A percentile compares a stretch with the other conserved stretches of the same genome.
phyloP scores from a whole-genome alignment of 37 sponge, comb jelly and placozoan species.

The Chondrosia reniformis region DNA sequence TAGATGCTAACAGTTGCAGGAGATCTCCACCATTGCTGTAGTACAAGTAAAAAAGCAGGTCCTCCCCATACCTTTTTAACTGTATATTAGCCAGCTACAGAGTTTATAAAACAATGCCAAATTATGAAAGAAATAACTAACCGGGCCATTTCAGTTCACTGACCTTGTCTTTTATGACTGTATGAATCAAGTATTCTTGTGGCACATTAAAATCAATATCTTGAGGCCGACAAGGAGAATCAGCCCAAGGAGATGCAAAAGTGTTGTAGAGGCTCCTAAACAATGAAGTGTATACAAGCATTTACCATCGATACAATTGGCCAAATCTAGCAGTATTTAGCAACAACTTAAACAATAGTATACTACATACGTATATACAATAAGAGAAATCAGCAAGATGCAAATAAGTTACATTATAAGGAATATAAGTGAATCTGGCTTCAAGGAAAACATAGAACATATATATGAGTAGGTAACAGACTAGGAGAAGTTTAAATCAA shows the following conservation, averaged over 20 bases:
- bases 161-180: conserved; percentile 88
- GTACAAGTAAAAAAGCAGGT: conserved; percentile 91
- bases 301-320: neutral
- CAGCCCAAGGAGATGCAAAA: conserved; percentile 96
- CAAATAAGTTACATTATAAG: too few relatives aligned
- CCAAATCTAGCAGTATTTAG: neutral
- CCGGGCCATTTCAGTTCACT: neutral
- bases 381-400: too few relatives aligned
- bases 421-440: too few relatives aligned
- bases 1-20: conserved; percentile 82
- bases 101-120: neutral
- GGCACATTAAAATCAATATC: conserved; percentile 91
- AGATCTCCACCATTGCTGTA: conserved; percentile 94
- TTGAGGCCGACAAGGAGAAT: conserved; percentile 90
- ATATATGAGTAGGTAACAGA: too few relatives aligned
- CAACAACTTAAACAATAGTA: too few relatives aligned
- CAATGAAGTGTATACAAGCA: neutral
- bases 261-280: conserved; percentile 90
- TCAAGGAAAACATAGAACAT: too few relatives aligned
- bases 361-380: too few relatives aligned
- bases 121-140: neutral
- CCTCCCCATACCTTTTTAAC: conserved; percentile 84
- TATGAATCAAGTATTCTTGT: conserved; percentile 86
- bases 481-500: too few relatives aligned
- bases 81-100: conserved; percentile 70